Percentiles rank a stretch among this genome's conserved stretches.
phyloP scores from a whole-genome alignment of 2,797 vertebrate species.

The Coccyzus lansbergi region DNA sequence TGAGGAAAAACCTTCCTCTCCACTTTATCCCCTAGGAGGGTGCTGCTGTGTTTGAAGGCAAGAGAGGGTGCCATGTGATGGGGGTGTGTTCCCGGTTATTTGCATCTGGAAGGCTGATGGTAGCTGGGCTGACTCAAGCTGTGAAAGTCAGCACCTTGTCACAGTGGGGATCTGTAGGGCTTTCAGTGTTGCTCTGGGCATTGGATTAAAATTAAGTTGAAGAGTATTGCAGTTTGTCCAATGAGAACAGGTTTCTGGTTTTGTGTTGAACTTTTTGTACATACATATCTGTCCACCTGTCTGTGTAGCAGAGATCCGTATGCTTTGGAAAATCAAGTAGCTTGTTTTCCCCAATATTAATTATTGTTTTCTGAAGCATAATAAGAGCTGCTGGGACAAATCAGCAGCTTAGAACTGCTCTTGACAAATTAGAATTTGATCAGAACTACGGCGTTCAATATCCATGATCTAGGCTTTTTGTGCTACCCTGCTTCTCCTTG shows the following conservation, averaged over 20 bases:
- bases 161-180: neutral
- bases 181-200: neutral
- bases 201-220: neutral
- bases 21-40: neutral
- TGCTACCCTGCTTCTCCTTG: neutral
- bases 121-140: neutral
- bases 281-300: neutral
- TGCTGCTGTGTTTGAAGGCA: fast-evolving
- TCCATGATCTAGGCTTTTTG: neutral
- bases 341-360: neutral
- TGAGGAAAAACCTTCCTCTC: neutral
- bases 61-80: neutral
- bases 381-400: neutral
- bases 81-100: neutral
- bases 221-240: neutral
- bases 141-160: neutral
- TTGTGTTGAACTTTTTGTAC: neutral
- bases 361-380: neutral
- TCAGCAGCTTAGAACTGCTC: neutral
- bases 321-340: neutral
- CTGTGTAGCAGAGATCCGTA: neutral
- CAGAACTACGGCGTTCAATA: neutral
- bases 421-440: neutral
- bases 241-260: neutral
- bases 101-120: neutral